These are phyloP conservation scores for Philaethria dido DNA, from an alignment of 2,888 invertebrate genomes.

Conservation along the genomic window DNA sequence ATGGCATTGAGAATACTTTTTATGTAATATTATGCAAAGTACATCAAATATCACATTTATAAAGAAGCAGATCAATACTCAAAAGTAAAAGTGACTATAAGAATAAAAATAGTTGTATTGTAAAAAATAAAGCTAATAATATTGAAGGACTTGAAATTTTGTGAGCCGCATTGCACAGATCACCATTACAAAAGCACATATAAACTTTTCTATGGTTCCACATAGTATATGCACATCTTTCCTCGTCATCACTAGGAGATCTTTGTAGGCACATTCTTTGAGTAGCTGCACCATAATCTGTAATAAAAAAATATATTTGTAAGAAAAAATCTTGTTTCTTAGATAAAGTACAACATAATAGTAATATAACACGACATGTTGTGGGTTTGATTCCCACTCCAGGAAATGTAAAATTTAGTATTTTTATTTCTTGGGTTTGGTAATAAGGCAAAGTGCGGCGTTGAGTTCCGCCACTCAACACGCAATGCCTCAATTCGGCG, in stretches of 20 bases:
- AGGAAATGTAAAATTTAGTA: too few relatives aligned
- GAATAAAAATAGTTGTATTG: constrained; percentile 48
- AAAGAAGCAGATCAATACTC: neutral
- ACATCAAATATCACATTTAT: constrained; percentile 11
- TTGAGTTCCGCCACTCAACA: too few relatives aligned
- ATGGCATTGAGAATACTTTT: neutral
- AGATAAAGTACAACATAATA: too few relatives aligned
- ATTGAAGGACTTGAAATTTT: constrained; percentile 49
- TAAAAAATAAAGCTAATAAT: constrained; percentile 51
- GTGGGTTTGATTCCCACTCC: too few relatives aligned
- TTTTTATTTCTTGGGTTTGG: too few relatives aligned
- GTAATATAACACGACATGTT: too few relatives aligned
- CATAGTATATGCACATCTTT: constrained; percentile 93
- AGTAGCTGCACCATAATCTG: constrained; percentile 94
- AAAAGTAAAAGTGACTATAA: constrained; percentile 8
- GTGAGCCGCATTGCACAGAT: constrained; percentile 89
- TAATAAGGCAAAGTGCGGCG: too few relatives aligned
- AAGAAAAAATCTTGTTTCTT: too few relatives aligned
- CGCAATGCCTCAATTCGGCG: too few relatives aligned
- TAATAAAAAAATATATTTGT: constrained; percentile 42
- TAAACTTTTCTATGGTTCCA: constrained; percentile 92
- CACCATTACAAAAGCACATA: constrained; percentile 96
- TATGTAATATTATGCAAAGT: neutral
- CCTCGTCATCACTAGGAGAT: constrained; percentile 94
- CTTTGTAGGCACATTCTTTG: constrained; percentile 94